phyloP scores from a whole-genome alignment of 1,140 invertebrate genomes.

The Agraylea sexmaculata region DNA sequence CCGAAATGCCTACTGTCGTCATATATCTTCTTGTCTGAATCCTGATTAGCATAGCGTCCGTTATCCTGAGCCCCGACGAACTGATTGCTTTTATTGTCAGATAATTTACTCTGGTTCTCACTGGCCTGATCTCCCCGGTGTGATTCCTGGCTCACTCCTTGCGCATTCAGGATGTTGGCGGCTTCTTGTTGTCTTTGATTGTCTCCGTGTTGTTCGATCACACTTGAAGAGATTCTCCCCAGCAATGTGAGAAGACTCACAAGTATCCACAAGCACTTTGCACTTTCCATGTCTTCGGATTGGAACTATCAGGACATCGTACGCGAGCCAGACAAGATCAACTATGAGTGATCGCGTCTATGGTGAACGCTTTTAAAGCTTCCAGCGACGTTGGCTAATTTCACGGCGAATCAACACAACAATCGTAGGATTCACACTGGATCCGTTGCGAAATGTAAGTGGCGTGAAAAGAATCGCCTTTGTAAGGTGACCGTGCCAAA shows the following conservation, averaged over 20 bases:
- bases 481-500: conserved; percentile 14
- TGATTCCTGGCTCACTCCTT: conserved; percentile 32
- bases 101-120: conserved; percentile 30
- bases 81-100: conserved; percentile 34
- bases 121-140: conserved; percentile 35
- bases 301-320: too few species aligned
- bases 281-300: too few species aligned
- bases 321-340: too few species aligned
- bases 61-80: conserved; percentile 35
- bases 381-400: conserved; percentile 29
- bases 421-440: conserved; percentile 38
- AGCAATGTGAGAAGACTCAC: conserved; percentile 11
- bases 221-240: conserved; percentile 26
- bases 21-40: conserved; percentile 31
- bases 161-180: conserved; percentile 29
- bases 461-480: conserved; percentile 11
- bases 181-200: conserved; percentile 30
- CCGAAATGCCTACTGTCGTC: conserved; percentile 32
- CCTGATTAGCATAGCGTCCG: conserved; percentile 34
- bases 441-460: conserved; percentile 21
- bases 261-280: conserved; percentile 13
- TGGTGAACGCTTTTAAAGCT: conserved; percentile 37
- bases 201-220: conserved; percentile 15
- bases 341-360: too few species aligned
- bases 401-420: conserved; percentile 34